Percentiles rank a stretch among this genome's conserved stretches.
These are phyloP conservation scores for Neolamprologus sp. DNA, from an alignment of 2,113 vertebrate genomes.

Conservation along the genomic window DNA sequence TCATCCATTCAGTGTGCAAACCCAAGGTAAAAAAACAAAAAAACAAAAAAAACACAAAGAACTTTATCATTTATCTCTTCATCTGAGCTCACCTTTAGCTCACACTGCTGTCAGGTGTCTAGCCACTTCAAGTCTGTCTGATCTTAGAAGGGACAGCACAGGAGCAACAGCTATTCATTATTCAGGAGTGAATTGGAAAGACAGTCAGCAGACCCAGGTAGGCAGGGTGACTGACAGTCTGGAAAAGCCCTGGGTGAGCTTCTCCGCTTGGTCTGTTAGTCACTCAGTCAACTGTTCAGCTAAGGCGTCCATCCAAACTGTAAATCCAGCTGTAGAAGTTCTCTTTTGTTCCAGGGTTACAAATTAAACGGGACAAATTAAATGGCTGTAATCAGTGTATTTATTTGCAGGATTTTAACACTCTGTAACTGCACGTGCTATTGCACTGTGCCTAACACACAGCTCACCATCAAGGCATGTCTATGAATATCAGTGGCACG, in stretches of 20 bases:
- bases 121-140: not conserved
- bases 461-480: not conserved
- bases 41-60: not conserved
- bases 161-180: slow-evolving; percentile 31
- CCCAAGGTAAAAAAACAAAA: not conserved
- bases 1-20: not conserved
- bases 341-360: not conserved
- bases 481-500: not conserved
- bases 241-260: not conserved
- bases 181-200: slow-evolving; percentile 26
- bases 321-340: not conserved
- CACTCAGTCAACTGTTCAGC: not conserved
- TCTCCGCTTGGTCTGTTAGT: not conserved
- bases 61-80: not conserved
- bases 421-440: not conserved
- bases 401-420: not conserved
- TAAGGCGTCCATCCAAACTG: not conserved
- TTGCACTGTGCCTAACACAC: not conserved
- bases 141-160: slow-evolving; percentile 23
- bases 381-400: not conserved
- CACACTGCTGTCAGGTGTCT: slow-evolving; percentile 16
- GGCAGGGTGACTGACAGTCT: not conserved
- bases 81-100: not conserved
- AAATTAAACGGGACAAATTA: not conserved
- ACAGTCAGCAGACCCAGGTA: not conserved